Base-by-base conservation (phyloP, 2,888 invertebrate species). In the Formica aserva region DNA sequence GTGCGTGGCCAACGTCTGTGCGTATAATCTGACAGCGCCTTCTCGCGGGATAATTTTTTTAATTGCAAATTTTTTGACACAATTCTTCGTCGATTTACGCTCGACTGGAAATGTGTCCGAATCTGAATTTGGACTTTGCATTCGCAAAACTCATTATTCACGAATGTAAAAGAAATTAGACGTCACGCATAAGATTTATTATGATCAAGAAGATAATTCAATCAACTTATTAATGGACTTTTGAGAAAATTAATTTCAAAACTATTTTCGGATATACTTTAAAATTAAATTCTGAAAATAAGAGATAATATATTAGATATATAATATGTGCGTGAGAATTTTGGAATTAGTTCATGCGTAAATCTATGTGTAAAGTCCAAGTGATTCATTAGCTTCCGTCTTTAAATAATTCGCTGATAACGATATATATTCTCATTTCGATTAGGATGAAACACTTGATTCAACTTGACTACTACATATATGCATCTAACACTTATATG, bases 381-480 rank as follows among this genome's bases (percentile, higher is more conserved):
- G 5, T 66, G 55, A 77, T 4, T 77, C 66, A 77, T 29, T 1
- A n/a, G n/a, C 26, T 41, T 9, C 13, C 26, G 66, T 38, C 55
- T 66, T 65, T n/a, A 60, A 29, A 38, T 35, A 18, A 22, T 29
- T 18, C 45, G 32, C 62, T 48, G 66, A 55, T 55, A 77, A 55
- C 0, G 26, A 52, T 38, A 66, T 26, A 52, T 52, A 66, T 26
- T 38, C 38, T 18, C n/a, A n/a, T 29, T 18, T 76, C 26, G 26
- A n/a, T 66, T 60, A 32, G n/a, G 4, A 22, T 13, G 6, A 52
- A 15, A 66, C 38, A n/a, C 26, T 35, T 22, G 35, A 65, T 1
- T 32, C 18, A 13, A 52, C 13, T 76, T 26, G 22, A 66, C 9
- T 22, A 22, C n/a, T 45, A 4, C 4, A 5, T 60, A n/a, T 45